Evolutionary conservation across 2,888 invertebrate species (phyloP), one percentile per base, ranked within the genome.

Genomic region (Andrena hattorfiana): DNA sequence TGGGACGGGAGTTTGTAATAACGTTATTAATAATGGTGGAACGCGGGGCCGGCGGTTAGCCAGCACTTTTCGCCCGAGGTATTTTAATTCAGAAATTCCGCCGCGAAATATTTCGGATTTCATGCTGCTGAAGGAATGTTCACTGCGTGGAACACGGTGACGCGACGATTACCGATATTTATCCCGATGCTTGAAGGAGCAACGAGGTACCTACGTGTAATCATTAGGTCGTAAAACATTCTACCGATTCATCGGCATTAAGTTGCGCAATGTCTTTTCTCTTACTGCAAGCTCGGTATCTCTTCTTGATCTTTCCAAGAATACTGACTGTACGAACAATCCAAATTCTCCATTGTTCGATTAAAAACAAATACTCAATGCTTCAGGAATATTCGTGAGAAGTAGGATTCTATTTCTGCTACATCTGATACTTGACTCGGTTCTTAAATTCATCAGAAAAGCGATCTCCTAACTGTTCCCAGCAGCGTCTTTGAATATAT

Each of bases 61-160:
- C 66, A 42, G 35, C 64, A 75, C 63, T 76, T 76, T 70, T 49
- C 35, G n/a, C 10, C 13, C 8, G 54, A 69, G 84, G 77, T 84
- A 85, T 84, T 86, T 82, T 80, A 77, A 85, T 82, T 75, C 63
- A 32, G 26, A 82, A 80, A 66, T 81, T 86, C 56, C 23, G n/a
- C 7, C 35, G 56, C 23, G 54, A 72, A 84, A 79, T 84, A 84
- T 81, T 67, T 69, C 54, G 56, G 16, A 26, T n/a, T 32, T 28
- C 30, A n/a, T 54, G 51, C 32, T 16, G 51, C 42, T 20, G 35
- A 42, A 20, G 60, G 59, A 75, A 79, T 64, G 75, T 70, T 79
- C 23, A 10, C 54, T 8, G 49, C 66, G 54, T 59, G 26, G 48
- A 62, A 54, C 42, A 35, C n/a, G 13, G 35, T 23, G 56, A 60